A percentile compares a stretch with the other conserved stretches of the same genome.
phyloP scores from a whole-genome alignment of 2,113 vertebrate species.

The Murina feae region DNA sequence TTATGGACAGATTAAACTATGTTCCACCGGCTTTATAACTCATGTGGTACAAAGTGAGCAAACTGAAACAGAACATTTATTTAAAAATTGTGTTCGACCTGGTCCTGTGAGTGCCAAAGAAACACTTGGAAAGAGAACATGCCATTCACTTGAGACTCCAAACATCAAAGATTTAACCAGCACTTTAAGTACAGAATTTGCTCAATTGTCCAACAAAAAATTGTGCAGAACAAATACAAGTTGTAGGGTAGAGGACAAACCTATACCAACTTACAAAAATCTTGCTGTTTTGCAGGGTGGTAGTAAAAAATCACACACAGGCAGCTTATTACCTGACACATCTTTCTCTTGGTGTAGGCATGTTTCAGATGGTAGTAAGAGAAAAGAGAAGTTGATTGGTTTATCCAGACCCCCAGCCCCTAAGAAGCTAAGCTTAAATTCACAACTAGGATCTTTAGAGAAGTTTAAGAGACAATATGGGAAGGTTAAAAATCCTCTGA shows the following conservation, averaged over 20 bases:
- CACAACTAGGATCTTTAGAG: constrained; percentile 87
- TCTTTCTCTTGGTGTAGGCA: constrained; percentile 44
- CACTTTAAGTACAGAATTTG: constrained; percentile 56
- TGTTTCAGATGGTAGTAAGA: constrained; percentile 38
- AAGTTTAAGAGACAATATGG: constrained; percentile 89
- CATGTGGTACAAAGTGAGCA: constrained; percentile 51
- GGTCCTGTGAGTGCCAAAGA: constrained; percentile 72
- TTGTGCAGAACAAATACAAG: not conserved
- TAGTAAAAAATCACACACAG: not conserved
- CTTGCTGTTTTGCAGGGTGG: constrained; percentile 11
- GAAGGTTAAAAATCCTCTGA: constrained; percentile 43
- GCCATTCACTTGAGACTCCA: constrained; percentile 31
- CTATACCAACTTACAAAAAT: not conserved
- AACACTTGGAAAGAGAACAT: constrained; percentile 64
- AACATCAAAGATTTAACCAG: constrained; percentile 46
- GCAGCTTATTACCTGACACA: not conserved
- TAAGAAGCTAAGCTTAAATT: constrained; percentile 78
- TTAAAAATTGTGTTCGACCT: constrained; percentile 67
- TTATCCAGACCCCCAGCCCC: constrained; percentile 10
- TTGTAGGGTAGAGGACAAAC: constrained; percentile 35
- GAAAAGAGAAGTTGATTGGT: constrained; percentile 51
- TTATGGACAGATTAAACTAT: constrained; percentile 58
- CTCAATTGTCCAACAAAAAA: constrained; percentile 10
- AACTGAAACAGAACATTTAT: constrained; percentile 52
- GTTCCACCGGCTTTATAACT: constrained; percentile 68